Base-by-base conservation (phyloP, 2,113 vertebrate species). In the Sapajus apella region DNA sequence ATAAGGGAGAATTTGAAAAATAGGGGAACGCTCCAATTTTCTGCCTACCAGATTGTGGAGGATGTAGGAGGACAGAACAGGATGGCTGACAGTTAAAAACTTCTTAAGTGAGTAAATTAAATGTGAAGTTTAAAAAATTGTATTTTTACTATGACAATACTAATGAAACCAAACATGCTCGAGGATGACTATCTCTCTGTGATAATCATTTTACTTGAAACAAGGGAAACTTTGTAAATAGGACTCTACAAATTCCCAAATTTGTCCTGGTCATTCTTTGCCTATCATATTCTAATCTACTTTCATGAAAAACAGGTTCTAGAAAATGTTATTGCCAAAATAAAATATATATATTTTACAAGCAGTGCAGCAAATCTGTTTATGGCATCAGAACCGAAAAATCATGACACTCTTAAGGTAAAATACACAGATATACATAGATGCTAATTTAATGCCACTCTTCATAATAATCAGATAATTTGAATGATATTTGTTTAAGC, bases 281-380 rank as follows among this genome's bases (percentile, higher is more conserved):
- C 91, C 97, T 98, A 97, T 98, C 97, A 97, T 90, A 98, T 97
- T 96, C 94, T 97, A 97, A 90, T 96, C 95, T 97, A 97, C 56
- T 97, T 98, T 95, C 97, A 96, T 97, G 96, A 97, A 98, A 98
- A 98, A 98, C 97, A 98, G 97, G 95, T 97, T 98, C 96, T 98
- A 98, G 98, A 97, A 98, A 97, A 72, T 27, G 35, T 87, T 52
- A 93, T 12, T 37, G 37, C 95, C 97, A 98, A 98, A 98, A 93
- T 97, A 98, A 98, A 98, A 93, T 97, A 98, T 98, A 97, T 91
- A 97, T 97, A 98, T 97, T 98, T 98, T 98, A 97, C 88, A 98
- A 96, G 88, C 94, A 92, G 87, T 64, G 89, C 84, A 95, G 95
- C 96, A 96, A 98, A 96, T 96, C 93, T 98, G 96, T 97, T 98